phyloP scores from a whole-genome alignment of 2,113 vertebrate genomes.

The Lepidothrix coronata region DNA sequence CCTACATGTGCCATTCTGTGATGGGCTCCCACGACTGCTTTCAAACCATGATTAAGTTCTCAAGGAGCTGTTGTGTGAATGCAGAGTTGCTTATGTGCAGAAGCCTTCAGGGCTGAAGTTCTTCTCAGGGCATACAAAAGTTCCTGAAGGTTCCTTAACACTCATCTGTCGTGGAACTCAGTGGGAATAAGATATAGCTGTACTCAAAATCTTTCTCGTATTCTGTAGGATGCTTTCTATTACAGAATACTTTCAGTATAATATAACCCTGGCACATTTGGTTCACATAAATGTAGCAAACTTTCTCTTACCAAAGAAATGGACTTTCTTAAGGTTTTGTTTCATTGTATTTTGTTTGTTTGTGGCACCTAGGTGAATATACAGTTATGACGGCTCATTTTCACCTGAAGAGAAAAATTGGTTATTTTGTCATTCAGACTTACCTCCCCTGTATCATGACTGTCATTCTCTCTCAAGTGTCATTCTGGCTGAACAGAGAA shows the following conservation, averaged over 20 bases:
- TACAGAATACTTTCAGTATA: not conserved
- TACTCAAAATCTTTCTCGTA: not conserved
- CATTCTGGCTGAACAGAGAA: constrained; percentile 98
- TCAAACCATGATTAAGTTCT: not conserved
- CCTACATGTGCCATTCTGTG: not conserved
- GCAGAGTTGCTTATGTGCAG: not conserved
- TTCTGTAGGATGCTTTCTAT: not conserved
- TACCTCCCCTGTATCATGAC: constrained; percentile 99
- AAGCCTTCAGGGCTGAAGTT: not conserved
- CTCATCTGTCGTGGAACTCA: not conserved
- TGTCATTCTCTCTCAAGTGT: constrained; percentile 98
- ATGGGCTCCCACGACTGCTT: not conserved
- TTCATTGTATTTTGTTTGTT: constrained; percentile 41
- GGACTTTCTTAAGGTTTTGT: not conserved
- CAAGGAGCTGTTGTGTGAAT: not conserved
- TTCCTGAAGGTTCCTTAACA: not conserved
- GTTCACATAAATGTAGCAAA: not conserved
- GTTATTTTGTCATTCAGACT: constrained; percentile 99
- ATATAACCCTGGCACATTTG: not conserved
- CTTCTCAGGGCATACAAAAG: not conserved
- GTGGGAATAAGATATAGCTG: not conserved
- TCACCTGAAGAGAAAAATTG: constrained; percentile 98
- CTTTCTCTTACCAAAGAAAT: not conserved
- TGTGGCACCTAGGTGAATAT: constrained; percentile 86
- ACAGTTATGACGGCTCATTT: constrained; percentile 99